Conservation (phyloP, 2,113 vertebrate species). For the Dissostichus mawsoni region DNA sequence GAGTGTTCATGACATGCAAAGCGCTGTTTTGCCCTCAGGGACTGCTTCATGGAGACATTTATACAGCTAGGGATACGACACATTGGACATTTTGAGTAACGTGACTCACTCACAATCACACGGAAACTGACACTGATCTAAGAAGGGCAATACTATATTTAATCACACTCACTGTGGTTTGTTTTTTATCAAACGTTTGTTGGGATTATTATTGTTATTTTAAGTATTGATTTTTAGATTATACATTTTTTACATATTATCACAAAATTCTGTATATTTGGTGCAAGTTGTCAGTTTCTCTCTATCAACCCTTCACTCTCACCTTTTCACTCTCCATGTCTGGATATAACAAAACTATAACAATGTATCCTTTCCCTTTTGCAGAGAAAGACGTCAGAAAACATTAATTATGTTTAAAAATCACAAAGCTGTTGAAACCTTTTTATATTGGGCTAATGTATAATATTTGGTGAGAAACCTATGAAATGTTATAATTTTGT, state of each 20-base stretch:
- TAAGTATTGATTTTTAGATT: no score
- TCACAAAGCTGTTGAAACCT: not conserved
- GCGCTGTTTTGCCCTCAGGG: not conserved
- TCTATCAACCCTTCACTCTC: not conserved
- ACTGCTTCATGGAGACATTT: not conserved
- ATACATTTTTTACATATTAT: no score
- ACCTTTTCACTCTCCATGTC: not conserved
- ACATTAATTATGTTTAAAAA: not conserved
- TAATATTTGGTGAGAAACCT: no score
- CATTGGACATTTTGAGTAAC: slow-evolving; percentile 10
- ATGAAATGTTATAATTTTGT: no score
- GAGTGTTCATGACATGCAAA: slow-evolving; percentile 19
- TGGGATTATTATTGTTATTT: not conserved
- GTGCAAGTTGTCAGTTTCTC: not conserved
- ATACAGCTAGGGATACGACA: not conserved
- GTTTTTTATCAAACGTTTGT: not conserved
- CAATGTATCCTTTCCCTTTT: not conserved
- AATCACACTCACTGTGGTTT: not conserved
- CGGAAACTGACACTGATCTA: slow-evolving; percentile 3
- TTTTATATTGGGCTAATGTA: no score
- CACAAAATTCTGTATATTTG: not conserved
- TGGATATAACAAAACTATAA: not conserved
- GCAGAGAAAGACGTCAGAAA: not conserved
- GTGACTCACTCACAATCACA: slow-evolving; percentile 8
- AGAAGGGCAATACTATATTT: slow-evolving; percentile 8